Conservation (phyloP, 2,888 invertebrate genomes). For the Netelia virgata region DNA sequence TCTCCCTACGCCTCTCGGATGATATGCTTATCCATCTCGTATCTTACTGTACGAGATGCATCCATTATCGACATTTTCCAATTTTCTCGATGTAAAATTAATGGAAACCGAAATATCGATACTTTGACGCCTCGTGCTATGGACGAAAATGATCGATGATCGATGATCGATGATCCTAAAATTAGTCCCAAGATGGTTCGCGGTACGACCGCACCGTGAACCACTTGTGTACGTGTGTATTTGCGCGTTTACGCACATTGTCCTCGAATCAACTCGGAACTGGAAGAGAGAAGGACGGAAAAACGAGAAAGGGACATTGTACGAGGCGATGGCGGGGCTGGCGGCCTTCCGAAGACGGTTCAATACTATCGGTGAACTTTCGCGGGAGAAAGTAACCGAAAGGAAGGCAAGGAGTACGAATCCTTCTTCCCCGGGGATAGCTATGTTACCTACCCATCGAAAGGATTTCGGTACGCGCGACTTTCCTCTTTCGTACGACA, state of each 20-base stretch:
- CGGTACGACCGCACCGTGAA: too few relatives aligned
- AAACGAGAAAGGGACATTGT: too few relatives aligned
- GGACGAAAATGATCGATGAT: conserved; percentile 60
- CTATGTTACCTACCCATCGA: too few relatives aligned
- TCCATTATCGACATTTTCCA: not conserved
- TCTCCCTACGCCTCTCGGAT: too few relatives aligned
- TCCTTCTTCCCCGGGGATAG: conserved; percentile 60
- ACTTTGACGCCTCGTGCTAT: not conserved
- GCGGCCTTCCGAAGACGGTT: not conserved
- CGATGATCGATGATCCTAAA: not conserved
- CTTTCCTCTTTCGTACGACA: not conserved
- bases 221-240: too few relatives aligned
- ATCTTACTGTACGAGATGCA: too few relatives aligned
- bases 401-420: conserved; percentile 25
- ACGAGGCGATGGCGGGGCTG: too few relatives aligned
- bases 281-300: too few relatives aligned
- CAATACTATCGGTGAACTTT: conserved; percentile 64
- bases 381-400: conserved; percentile 54
- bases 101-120: not conserved
- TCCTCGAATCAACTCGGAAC: too few relatives aligned
- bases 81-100: not conserved
- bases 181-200: not conserved
- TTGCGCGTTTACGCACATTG: too few relatives aligned
- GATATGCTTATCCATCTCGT: too few relatives aligned
- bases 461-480: not conserved